Evolutionary conservation across 2,113 vertebrate species (phyloP).

Genomic region (Calcarius ornatus): DNA sequence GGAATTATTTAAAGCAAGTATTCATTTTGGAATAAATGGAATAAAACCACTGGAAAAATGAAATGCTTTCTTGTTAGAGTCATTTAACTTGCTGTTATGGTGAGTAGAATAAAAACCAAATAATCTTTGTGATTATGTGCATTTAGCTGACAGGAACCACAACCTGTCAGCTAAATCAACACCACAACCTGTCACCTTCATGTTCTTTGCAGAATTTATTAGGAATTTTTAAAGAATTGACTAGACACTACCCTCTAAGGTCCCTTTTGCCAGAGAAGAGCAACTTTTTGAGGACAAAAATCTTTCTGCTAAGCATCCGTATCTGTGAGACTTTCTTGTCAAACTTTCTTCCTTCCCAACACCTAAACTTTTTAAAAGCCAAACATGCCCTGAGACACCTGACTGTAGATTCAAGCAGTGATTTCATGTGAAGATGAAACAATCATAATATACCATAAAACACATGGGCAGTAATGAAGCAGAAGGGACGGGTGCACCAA

Average conservation of each 20-base stretch:
- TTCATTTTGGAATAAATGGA: not conserved
- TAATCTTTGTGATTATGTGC: too few relatives aligned
- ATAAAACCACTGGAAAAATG: not conserved
- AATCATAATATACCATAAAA: not conserved
- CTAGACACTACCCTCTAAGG: not conserved
- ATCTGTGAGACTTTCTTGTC: too few relatives aligned
- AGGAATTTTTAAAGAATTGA: not conserved
- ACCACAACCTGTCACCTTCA: not conserved
- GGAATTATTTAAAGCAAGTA: not conserved
- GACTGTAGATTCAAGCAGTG: not conserved
- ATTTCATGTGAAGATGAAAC: not conserved
- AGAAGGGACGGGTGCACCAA: not conserved
- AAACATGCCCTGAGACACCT: not conserved
- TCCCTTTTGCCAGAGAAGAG: not conserved
- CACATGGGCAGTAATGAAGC: accelerated
- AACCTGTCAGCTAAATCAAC: not conserved
- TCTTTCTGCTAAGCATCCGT: too few relatives aligned
- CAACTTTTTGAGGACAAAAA: not conserved
- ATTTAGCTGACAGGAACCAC: too few relatives aligned
- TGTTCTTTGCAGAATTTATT: not conserved
- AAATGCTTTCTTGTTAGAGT: not conserved
- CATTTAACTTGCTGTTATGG: not conserved
- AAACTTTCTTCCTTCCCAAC: too few relatives aligned
- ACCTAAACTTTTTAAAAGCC: not conserved
- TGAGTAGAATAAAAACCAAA: not conserved